These are phyloP conservation scores for Lasioglossum figueresi DNA, from an alignment of 2,888 invertebrate genomes.

Conservation along the genomic window DNA sequence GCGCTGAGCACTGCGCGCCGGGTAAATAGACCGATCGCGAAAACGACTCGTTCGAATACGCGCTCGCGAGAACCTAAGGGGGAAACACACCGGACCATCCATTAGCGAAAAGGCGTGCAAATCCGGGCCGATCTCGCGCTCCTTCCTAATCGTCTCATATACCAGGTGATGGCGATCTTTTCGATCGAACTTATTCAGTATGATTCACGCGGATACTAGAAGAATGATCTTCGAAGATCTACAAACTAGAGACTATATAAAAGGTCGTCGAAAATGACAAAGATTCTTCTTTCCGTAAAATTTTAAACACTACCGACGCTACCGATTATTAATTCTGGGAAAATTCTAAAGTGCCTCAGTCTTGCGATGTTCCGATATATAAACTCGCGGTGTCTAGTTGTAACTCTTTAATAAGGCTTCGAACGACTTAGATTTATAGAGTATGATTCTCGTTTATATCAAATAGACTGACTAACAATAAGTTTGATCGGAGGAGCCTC, in stretches of 20 bases:
- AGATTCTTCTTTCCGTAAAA: background rate
- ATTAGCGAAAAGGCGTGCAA: background rate
- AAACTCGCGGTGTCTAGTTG: slow-evolving; percentile 4
- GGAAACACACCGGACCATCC: background rate
- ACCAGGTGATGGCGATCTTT: background rate
- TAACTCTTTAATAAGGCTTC: slow-evolving; percentile 5
- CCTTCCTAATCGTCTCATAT: background rate
- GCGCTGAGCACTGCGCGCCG: slow-evolving; percentile 3
- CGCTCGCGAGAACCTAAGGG: background rate
- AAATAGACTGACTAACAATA: background rate
- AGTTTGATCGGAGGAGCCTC: background rate
- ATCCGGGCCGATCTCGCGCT: background rate
- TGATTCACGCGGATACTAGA: background rate
- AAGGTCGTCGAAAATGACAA: slow-evolving; percentile 1
- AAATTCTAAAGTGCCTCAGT: slow-evolving; percentile 6
- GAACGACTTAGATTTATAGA: slow-evolving; percentile 10
- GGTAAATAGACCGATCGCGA: background rate
- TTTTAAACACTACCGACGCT: background rate
- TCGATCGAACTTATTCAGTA: background rate
- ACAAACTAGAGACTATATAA: background rate
- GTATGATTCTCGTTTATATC: background rate
- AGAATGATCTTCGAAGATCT: background rate
- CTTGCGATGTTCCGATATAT: background rate
- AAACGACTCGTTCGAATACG: background rate
- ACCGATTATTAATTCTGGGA: background rate